Conservation (phyloP, 2,888 invertebrate genomes). For the Tolmerus cingulatus region DNA sequence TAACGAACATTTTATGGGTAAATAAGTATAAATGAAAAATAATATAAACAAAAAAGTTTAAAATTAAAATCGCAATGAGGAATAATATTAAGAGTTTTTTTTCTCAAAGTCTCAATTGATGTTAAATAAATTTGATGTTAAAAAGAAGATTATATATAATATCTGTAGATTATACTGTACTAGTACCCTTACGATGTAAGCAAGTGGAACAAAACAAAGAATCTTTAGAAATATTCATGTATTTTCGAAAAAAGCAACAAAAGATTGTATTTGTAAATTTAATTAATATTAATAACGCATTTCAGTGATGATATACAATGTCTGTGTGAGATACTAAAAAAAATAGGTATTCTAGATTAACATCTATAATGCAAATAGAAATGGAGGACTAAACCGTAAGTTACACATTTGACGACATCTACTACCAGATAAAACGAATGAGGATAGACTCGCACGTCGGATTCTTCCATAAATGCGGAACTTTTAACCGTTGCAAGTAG, state of each 20-base stretch:
- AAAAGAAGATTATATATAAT: neutral
- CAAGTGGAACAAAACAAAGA: neutral
- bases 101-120: slow-evolving; percentile 18
- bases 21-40: neutral
- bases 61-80: neutral
- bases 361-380: neutral
- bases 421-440: neutral
- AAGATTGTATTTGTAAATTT: neutral
- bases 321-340: neutral
- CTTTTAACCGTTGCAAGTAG: neutral
- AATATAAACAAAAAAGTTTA: neutral
- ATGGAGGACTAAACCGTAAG: neutral
- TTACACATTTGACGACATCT: neutral
- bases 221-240: slow-evolving; percentile 3
- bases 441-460: neutral
- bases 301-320: neutral
- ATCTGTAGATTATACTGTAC: neutral
- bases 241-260: neutral
- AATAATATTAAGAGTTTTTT: neutral
- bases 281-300: neutral
- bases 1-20: neutral
- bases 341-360: neutral
- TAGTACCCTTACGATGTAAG: neutral
- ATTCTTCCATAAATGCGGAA: neutral
- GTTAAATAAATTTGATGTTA: slow-evolving; percentile 14